These are phyloP conservation scores for Falco concolor DNA, from an alignment of 2,797 vertebrate species.

Conservation along the genomic window DNA sequence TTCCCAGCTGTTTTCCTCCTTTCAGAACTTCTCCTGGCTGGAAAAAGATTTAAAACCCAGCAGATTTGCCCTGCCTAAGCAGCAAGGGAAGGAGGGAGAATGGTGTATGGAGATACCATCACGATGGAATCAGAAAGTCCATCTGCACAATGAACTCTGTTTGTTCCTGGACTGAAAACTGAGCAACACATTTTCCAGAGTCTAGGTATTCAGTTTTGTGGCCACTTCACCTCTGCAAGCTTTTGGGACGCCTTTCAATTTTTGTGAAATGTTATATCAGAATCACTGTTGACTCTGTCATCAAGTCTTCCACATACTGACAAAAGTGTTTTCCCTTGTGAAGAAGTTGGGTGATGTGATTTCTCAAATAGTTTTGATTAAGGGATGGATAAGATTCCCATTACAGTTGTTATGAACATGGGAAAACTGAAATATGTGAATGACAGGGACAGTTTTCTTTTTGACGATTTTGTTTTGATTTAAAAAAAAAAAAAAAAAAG, in stretches of 20 bases:
- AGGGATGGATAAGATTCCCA: neutral
- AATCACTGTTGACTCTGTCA: neutral
- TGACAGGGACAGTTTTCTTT: neutral
- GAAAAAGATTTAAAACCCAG: conserved; percentile 39
- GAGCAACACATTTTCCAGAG: neutral
- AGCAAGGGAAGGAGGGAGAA: neutral
- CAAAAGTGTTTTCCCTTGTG: neutral
- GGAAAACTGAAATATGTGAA: neutral
- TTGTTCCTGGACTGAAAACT: neutral
- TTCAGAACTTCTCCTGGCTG: conserved; percentile 6
- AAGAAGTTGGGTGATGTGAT: neutral
- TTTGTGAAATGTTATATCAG: neutral
- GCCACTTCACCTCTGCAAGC: neutral
- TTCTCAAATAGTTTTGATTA: conserved; percentile 19
- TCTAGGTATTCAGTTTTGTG: neutral
- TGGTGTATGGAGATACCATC: neutral
- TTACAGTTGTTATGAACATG: neutral
- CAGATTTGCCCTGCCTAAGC: neutral
- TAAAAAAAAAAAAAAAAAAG: neutral
- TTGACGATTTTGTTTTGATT: neutral
- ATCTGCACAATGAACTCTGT: neutral
- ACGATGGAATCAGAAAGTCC: neutral
- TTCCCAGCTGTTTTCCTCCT: conserved; percentile 55
- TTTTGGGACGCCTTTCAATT: neutral
- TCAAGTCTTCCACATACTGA: neutral